phyloP scores from a whole-genome alignment of 2,113 vertebrate genomes.

The Caranx melampygus region DNA sequence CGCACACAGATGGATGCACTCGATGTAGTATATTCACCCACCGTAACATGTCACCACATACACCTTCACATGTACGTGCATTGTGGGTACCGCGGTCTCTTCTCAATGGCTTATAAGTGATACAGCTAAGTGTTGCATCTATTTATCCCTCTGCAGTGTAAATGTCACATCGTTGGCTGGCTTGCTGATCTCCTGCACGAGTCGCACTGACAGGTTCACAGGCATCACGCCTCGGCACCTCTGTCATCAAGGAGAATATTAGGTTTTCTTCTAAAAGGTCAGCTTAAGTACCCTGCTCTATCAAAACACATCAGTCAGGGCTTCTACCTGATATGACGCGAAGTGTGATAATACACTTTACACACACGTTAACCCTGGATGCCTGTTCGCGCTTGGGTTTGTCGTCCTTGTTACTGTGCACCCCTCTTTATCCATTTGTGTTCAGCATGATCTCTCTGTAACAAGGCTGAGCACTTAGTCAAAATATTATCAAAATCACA shows the following conservation, averaged over 20 bases:
- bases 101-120: not conserved
- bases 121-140: slow-evolving; percentile 3
- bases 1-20: not conserved
- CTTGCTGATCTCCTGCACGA: not conserved
- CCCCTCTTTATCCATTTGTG: not conserved
- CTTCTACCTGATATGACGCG: slow-evolving; percentile 16
- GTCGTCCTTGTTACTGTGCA: not conserved
- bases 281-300: slow-evolving; percentile 1
- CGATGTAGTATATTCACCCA: not conserved
- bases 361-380: not conserved
- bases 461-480: too few relatives aligned
- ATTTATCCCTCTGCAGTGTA: slow-evolving; percentile 16
- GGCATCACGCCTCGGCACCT: not conserved
- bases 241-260: slow-evolving; percentile 29
- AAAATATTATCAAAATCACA: too few relatives aligned
- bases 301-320: slow-evolving; percentile 32
- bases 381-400: not conserved
- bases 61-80: not conserved
- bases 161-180: slow-evolving; percentile 21
- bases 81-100: not conserved
- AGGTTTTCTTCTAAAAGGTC: slow-evolving; percentile 25
- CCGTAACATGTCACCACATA: not conserved
- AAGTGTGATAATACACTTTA: not conserved
- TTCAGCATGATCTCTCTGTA: too few relatives aligned
- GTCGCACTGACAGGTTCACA: slow-evolving; percentile 14